A percentile compares a stretch with the other conserved stretches of the same genome.
Conservation (phyloP, 1,140 invertebrate species). For the Drosophila biarmipes region DNA sequence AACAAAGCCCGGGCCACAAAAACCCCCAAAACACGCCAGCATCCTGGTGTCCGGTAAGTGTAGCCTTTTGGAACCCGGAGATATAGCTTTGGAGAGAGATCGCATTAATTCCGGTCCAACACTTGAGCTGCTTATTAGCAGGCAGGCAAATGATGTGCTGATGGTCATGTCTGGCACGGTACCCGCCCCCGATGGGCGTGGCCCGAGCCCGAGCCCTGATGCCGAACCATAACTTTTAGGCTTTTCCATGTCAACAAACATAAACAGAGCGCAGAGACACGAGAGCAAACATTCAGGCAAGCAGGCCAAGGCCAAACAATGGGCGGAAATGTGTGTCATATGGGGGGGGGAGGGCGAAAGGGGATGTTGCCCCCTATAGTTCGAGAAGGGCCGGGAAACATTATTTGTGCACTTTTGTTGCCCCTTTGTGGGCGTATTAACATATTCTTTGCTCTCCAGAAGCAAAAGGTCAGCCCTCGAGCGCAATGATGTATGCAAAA, state of each 20-base stretch:
- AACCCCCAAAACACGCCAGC: slow-evolving; percentile 8
- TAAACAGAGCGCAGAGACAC: slow-evolving; percentile 58
- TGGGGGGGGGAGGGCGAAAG: background rate
- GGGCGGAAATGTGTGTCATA: slow-evolving; percentile 34
- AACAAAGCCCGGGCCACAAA: slow-evolving; percentile 13
- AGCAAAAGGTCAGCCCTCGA: slow-evolving; percentile 29
- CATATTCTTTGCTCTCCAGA: slow-evolving; percentile 28
- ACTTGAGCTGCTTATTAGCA: slow-evolving; percentile 76
- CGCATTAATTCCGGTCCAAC: slow-evolving; percentile 75
- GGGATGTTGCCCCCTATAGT: background rate
- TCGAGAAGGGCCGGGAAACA: slow-evolving; percentile 10
- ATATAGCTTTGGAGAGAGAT: slow-evolving; percentile 34
- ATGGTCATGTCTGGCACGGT: slow-evolving; percentile 46
- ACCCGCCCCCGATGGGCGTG: slow-evolving; percentile 35
- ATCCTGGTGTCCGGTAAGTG: slow-evolving; percentile 49
- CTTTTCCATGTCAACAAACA: slow-evolving; percentile 79
- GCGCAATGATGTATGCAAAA: slow-evolving; percentile 71
- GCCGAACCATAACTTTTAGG: slow-evolving; percentile 75
- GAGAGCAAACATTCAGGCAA: slow-evolving; percentile 38
- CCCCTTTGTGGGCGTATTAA: slow-evolving; percentile 38
- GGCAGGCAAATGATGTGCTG: slow-evolving; percentile 61
- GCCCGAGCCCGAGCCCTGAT: slow-evolving; percentile 4
- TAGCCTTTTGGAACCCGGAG: slow-evolving; percentile 41
- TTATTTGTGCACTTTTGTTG: slow-evolving; percentile 53
- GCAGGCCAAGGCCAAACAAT: slow-evolving; percentile 57